A percentile compares a stretch with the other conserved stretches of the same genome.
These are phyloP conservation scores for Cyprinus carpio DNA, from an alignment of 2,113 vertebrate genomes.

Conservation along the genomic window DNA sequence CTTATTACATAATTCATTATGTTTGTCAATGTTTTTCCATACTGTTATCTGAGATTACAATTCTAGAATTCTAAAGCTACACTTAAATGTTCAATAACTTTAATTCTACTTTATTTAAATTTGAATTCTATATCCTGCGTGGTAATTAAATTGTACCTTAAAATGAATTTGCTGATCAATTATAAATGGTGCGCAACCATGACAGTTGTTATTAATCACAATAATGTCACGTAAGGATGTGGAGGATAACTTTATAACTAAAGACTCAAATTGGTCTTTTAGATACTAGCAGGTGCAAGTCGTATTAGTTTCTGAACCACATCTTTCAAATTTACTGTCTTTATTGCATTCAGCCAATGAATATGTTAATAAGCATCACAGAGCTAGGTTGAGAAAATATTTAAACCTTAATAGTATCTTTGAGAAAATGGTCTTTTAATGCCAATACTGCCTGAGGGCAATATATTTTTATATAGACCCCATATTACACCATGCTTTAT, in stretches of 20 bases:
- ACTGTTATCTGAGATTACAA: not conserved
- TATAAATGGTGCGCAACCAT: not conserved
- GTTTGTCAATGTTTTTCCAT: not conserved
- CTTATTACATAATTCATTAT: not conserved
- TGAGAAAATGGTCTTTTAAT: constrained; percentile 45
- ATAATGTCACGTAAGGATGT: not conserved
- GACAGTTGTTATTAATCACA: not conserved
- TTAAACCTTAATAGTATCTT: constrained; percentile 44
- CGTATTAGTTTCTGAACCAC: not conserved
- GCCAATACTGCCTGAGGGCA: constrained; percentile 35
- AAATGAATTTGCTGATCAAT: not conserved
- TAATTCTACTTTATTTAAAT: not conserved
- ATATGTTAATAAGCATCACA: constrained; percentile 14
- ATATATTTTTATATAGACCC: constrained; percentile 53
- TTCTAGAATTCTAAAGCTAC: constrained; percentile 27
- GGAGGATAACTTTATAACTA: not conserved
- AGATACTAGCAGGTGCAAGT: not conserved
- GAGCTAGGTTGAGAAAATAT: constrained; percentile 27
- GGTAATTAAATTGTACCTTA: not conserved
- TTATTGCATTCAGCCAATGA: constrained; percentile 24
- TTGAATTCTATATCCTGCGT: not conserved
- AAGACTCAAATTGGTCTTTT: not conserved
- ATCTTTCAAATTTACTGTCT: constrained; percentile 51
- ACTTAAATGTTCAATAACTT: not conserved
- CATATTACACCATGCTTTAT: constrained; percentile 46